A percentile compares a stretch with the other conserved stretches of the same genome.
phyloP scores from a whole-genome alignment of 2,113 vertebrate genomes.

The Xenopus laevis region DNA sequence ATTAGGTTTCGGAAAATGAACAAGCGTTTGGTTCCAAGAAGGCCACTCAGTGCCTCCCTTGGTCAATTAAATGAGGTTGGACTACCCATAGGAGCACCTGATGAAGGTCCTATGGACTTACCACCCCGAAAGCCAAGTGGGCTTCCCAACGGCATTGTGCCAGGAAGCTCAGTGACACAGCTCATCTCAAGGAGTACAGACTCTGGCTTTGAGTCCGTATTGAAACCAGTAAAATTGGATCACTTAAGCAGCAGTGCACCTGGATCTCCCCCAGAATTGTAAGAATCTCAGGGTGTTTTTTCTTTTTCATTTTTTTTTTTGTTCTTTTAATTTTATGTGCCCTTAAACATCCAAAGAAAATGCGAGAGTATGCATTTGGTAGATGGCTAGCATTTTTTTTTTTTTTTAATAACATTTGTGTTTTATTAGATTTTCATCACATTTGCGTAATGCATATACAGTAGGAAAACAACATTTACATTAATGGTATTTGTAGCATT shows the following conservation, averaged over 20 bases:
- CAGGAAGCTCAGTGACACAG: slow-evolving; percentile 73
- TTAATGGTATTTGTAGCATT: too few species aligned
- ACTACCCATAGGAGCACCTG: slow-evolving; percentile 77
- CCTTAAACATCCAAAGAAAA: too few species aligned
- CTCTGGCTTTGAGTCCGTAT: slow-evolving; percentile 71
- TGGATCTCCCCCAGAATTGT: slow-evolving; percentile 91
- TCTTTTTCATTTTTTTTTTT: background rate
- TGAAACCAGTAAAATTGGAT: slow-evolving; percentile 86
- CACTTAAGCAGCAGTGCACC: slow-evolving; percentile 82
- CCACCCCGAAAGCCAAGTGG: slow-evolving; percentile 77
- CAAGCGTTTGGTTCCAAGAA: slow-evolving; percentile 85
- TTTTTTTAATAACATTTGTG: too few species aligned
- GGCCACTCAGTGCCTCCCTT: slow-evolving; percentile 77
- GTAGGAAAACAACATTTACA: too few species aligned
- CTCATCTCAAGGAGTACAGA: slow-evolving; percentile 89
- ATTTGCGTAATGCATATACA: too few species aligned
- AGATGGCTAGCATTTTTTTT: too few species aligned
- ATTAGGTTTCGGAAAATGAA: slow-evolving; percentile 96
- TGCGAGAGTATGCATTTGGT: too few species aligned
- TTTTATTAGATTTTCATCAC: too few species aligned
- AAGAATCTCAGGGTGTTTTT: slow-evolving; percentile 51
- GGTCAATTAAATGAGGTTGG: slow-evolving; percentile 83
- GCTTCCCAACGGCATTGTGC: slow-evolving; percentile 84
- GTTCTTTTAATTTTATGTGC: background rate
- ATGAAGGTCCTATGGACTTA: slow-evolving; percentile 81